phyloP scores from a whole-genome alignment of 2,797 vertebrate genomes.

The Allochrocebus solatus region DNA sequence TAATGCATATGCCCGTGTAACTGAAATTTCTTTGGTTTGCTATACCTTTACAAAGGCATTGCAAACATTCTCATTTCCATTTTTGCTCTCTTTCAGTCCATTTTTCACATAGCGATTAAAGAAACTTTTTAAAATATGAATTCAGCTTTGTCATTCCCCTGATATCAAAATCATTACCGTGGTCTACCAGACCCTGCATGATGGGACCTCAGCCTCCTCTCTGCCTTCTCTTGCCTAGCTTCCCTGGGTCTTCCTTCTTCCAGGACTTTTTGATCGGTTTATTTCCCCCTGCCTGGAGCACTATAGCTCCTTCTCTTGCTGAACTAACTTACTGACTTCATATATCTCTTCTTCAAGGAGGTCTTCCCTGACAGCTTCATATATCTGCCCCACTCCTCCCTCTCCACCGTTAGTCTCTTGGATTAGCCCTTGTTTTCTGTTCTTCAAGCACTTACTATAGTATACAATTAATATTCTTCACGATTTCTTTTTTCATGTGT shows the following conservation, averaged over 20 bases:
- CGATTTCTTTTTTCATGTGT: background rate
- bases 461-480: background rate
- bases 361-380: background rate
- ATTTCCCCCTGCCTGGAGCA: background rate
- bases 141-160: background rate
- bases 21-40: background rate
- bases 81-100: background rate
- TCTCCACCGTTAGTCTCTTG: background rate
- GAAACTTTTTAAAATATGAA: background rate
- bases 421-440: background rate
- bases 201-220: background rate
- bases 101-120: background rate
- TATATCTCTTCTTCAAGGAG: background rate
- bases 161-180: background rate
- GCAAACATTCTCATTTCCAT: background rate
- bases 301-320: background rate
- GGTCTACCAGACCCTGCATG: background rate
- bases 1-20: background rate
- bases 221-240: background rate
- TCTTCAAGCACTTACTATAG: background rate
- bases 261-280: background rate
- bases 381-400: background rate
- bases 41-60: background rate
- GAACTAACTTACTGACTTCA: background rate
- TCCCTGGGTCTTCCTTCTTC: background rate